Evolutionary conservation across 2,888 invertebrate species (phyloP), one percentile per base, ranked within the genome.

Genomic region (Seira sanloemensis): DNA sequence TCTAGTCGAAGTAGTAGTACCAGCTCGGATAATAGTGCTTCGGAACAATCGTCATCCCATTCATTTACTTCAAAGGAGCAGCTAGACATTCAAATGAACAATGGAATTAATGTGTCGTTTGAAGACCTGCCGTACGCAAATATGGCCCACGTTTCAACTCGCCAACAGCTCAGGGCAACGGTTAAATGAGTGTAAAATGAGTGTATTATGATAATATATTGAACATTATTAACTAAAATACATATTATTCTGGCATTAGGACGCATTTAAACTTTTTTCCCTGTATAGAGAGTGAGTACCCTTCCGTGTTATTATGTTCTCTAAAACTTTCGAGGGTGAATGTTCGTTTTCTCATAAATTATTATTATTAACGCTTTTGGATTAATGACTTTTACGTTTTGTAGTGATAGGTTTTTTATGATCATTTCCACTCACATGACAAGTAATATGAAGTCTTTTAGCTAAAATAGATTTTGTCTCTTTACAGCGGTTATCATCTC

Each of bases 181-280:
- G 75, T 81, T 7, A 69, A 73, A 46, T 81, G 74, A 54, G 58
- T n/a, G n/a, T n/a, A n/a, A n/a, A n/a, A n/a, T n/a, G n/a, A n/a
- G n/a, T n/a, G n/a, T n/a, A n/a, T n/a, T n/a, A n/a, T n/a, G n/a
- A n/a, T n/a, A n/a, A n/a, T n/a, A n/a, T n/a, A n/a, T n/a, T n/a
- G n/a, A n/a, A n/a, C n/a, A n/a, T n/a, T n/a, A n/a, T n/a, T n/a
- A n/a, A n/a, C n/a, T n/a, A n/a, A n/a, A n/a, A n/a, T n/a, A n/a
- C n/a, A n/a, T n/a, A n/a, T n/a, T n/a, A n/a, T n/a, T n/a, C n/a
- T n/a, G n/a, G n/a, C n/a, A n/a, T n/a, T n/a, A n/a, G n/a, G n/a
- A n/a, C n/a, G n/a, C n/a, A n/a, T n/a, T n/a, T n/a, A n/a, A n/a
- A n/a, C n/a, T n/a, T n/a, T n/a, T n/a, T n/a, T n/a, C n/a, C n/a